Evolutionary conservation across 2,797 vertebrate genomes (phyloP).

Genomic region (Muscicapa comitata): DNA sequence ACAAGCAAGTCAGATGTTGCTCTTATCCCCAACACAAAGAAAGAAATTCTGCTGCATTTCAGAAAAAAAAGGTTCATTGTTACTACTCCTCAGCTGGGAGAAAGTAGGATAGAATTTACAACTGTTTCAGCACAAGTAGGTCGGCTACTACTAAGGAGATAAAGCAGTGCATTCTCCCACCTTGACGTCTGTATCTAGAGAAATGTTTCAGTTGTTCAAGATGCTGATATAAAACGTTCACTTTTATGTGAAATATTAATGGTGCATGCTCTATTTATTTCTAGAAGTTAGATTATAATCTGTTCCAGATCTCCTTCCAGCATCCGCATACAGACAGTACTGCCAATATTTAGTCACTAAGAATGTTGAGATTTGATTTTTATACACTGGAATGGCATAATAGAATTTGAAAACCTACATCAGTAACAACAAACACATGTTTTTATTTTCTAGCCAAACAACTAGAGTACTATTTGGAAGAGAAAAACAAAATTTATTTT

Average conservation of each 20-base stretch:
- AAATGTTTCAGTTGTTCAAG: background rate
- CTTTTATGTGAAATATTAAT: slow-evolving; percentile 22
- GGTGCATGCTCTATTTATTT: slow-evolving; percentile 48
- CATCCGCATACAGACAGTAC: slow-evolving; percentile 8
- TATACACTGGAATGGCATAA: slow-evolving; percentile 55
- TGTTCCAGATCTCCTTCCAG: slow-evolving; percentile 45
- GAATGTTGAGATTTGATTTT: slow-evolving; percentile 48
- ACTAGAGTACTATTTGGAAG: background rate
- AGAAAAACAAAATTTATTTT: background rate
- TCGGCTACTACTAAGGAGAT: background rate
- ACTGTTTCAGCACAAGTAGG: background rate
- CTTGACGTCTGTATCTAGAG: background rate
- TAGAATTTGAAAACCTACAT: slow-evolving; percentile 56
- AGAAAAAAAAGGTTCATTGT: background rate
- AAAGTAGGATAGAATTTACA: background rate
- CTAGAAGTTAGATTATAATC: slow-evolving; percentile 41
- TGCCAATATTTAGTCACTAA: slow-evolving; percentile 57
- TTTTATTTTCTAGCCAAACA: slow-evolving; percentile 54
- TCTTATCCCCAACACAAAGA: background rate
- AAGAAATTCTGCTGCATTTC: background rate
- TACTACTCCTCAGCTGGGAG: background rate
- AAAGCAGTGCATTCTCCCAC: background rate
- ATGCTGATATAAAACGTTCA: background rate
- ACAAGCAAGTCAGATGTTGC: background rate
- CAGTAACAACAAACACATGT: slow-evolving; percentile 64